Base-by-base conservation (phyloP, 2,888 invertebrate species). In the Frankliniella intonsa region DNA sequence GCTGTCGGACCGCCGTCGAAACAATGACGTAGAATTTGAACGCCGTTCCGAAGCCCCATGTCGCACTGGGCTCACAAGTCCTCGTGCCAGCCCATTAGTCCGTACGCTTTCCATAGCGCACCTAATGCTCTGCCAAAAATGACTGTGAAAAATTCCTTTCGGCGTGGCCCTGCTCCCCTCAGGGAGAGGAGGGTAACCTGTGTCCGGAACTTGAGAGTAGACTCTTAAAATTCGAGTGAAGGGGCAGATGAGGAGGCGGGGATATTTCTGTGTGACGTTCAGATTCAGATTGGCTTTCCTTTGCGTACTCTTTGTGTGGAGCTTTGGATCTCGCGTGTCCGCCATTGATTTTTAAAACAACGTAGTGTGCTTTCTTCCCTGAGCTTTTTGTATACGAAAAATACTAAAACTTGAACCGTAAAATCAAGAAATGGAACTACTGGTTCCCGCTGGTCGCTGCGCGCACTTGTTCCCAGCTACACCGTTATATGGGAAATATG, bases 301-400 rank as follows among this genome's bases (percentile, higher is more conserved):
- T 76, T 76, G 62, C 69, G 69, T 76, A 25, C 10, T 76, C 69
- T 76, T 76, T 76, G 69, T 76, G 69, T 76, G 69, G 69, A 76
- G 69, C 12, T 14, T 19, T 55, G 55, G 55, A 19, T 55, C 17
- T 19, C 19, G 55, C 9, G 14, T 55, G 55, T 55, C 55, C 9
- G 17, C 14, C 38, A 38, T 38, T 5, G 38, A 62, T 22, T 76
- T 25, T 76, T 76, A 25, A 38, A 38, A 38, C 38, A 62, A 8
- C 25, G 69, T 76, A 76, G 69, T 12, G 25, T 76, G 69, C 69
- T 76, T 76, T 76, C 25, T 25, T 76, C 25, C 19, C 10, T 76
- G 69, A 62, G 62, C 62, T 62, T 62, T 62, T 62, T 62, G 8
- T 62, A 17, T 38, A 38, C 38, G 38, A 38, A 38, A 38, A 38